Conservation (phyloP, 1,140 invertebrate species). For the Archivesica marissinica region DNA sequence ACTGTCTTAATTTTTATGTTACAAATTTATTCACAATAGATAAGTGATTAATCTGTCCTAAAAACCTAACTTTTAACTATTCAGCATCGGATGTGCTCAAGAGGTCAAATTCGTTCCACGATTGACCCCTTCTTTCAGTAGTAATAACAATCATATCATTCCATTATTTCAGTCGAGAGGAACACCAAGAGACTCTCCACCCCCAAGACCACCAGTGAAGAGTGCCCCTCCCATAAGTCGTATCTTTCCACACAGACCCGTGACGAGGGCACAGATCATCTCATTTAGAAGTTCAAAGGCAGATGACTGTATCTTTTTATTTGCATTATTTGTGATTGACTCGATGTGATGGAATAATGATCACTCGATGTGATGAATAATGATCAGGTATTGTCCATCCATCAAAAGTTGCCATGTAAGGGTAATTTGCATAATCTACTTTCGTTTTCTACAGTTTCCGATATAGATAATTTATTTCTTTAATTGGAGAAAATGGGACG, state of each 20-base stretch:
- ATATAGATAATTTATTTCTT: too few species aligned
- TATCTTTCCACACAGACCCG: conserved; percentile 76
- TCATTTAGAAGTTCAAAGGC: conserved; percentile 81
- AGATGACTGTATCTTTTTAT: conserved; percentile 83
- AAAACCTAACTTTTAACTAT: background rate
- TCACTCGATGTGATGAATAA: too few species aligned
- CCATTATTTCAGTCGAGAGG: conserved; percentile 70
- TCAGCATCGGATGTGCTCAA: background rate
- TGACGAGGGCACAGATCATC: conserved; percentile 81
- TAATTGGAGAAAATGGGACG: too few species aligned
- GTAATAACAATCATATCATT: too few species aligned
- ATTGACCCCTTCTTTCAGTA: too few species aligned
- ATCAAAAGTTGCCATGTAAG: too few species aligned
- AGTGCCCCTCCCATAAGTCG: conserved; percentile 83
- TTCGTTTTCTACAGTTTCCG: too few species aligned
- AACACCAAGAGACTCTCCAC: conserved; percentile 79
- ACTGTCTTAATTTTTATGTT: background rate
- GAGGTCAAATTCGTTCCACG: background rate
- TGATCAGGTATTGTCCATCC: too few species aligned
- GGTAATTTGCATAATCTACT: too few species aligned
- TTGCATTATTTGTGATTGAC: too few species aligned
- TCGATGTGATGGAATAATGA: too few species aligned
- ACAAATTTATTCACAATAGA: background rate
- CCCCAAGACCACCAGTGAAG: conserved; percentile 83
- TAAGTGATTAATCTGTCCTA: background rate